phyloP scores from a whole-genome alignment of 2,113 vertebrate genomes.

The Ceratotherium simum region DNA sequence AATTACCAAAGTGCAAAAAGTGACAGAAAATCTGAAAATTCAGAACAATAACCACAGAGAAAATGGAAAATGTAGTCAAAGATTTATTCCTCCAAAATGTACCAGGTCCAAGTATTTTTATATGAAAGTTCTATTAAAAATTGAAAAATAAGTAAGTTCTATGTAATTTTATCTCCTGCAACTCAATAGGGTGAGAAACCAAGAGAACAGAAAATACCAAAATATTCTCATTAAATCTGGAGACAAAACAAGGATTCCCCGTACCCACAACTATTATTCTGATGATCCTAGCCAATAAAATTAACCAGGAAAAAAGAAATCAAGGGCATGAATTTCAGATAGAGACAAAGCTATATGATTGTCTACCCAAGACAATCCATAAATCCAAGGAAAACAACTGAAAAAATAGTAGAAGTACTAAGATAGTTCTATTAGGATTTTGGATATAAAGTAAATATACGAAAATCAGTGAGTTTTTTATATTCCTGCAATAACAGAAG shows the following conservation, averaged over 20 bases:
- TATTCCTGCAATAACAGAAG: background rate
- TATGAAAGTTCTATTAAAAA: background rate
- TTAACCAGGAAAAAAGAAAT: background rate
- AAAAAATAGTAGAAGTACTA: background rate
- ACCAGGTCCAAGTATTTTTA: background rate
- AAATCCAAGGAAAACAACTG: background rate
- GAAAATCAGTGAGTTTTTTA: background rate
- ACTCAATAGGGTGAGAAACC: background rate
- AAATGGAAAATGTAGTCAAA: background rate
- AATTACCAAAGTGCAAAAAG: constrained; percentile 3
- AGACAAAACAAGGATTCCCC: background rate
- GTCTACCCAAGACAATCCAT: background rate
- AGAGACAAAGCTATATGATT: background rate
- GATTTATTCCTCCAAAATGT: background rate
- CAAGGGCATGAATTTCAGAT: background rate
- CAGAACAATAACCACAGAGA: background rate
- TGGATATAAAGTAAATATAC: background rate
- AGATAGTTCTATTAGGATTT: background rate
- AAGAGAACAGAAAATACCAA: background rate
- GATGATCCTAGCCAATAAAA: background rate
- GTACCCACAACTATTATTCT: background rate
- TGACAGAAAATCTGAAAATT: background rate
- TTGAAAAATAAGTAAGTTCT: background rate
- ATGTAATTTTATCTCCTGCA: background rate
- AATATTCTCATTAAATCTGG: background rate